Evolutionary conservation across 2,797 vertebrate genomes (phyloP).

Genomic region (Bradypus variegatus): DNA sequence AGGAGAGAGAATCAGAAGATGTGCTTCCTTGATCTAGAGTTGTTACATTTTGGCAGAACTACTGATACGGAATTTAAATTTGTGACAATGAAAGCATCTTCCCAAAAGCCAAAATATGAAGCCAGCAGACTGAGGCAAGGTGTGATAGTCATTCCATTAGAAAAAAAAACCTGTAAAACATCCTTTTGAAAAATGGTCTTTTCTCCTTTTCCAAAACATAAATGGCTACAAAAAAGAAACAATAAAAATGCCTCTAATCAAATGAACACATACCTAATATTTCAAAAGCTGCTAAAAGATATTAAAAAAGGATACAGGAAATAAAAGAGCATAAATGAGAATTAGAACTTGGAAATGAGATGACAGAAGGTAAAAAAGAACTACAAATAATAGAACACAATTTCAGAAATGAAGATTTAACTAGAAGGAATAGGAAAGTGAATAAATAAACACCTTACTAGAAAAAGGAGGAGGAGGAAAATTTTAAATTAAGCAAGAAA

Average conservation of each 20-base stretch:
- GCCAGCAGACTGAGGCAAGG: background rate
- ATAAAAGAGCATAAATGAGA: background rate
- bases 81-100: constrained; percentile 14
- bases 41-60: background rate
- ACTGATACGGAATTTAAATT: background rate
- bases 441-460: background rate
- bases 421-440: background rate
- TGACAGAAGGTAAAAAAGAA: background rate
- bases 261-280: background rate
- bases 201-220: background rate
- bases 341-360: background rate
- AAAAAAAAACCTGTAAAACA: background rate
- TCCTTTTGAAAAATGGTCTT: background rate
- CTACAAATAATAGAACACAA: background rate
- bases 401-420: constrained; percentile 13
- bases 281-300: background rate
- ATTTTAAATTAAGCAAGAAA: background rate
- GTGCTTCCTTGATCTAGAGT: background rate
- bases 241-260: background rate
- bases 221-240: background rate
- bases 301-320: background rate
- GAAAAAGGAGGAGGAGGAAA: background rate
- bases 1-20: background rate
- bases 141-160: background rate
- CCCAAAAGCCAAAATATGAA: constrained; percentile 24